Evolutionary conservation across 2,888 invertebrate genomes (phyloP).

Genomic region (Euspilapteryx auroguttella): DNA sequence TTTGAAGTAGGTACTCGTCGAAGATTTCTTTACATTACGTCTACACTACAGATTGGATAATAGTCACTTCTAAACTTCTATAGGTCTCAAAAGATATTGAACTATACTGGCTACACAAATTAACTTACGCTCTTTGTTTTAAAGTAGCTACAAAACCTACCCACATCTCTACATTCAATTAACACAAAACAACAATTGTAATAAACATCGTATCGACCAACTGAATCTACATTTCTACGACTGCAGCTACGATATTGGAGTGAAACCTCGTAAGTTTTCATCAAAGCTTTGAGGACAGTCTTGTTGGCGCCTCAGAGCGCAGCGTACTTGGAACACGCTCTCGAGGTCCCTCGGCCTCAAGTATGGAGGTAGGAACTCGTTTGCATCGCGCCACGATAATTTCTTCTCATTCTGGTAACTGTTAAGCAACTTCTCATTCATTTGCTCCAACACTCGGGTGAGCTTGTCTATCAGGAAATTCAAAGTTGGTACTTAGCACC

Average conservation of each 20-base stretch:
- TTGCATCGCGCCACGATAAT: slow-evolving; percentile 11
- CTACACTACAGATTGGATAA: no score
- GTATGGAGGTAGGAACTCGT: slow-evolving; percentile 21
- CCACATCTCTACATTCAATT: not conserved
- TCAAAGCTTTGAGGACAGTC: slow-evolving; percentile 29
- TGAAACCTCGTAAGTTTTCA: slow-evolving; percentile 55
- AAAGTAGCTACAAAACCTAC: slow-evolving; percentile 7
- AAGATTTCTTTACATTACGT: no score
- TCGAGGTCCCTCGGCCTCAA: slow-evolving; percentile 27
- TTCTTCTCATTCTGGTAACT: slow-evolving; percentile 11
- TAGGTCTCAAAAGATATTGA: no score
- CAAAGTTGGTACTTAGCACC: no score
- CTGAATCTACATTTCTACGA: slow-evolving; percentile 30
- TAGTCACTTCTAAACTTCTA: no score
- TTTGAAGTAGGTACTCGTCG: no score
- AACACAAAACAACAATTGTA: not conserved
- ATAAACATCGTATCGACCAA: not conserved
- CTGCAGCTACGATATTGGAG: slow-evolving; percentile 29
- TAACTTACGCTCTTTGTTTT: no score
- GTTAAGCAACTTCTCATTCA: slow-evolving; percentile 13
- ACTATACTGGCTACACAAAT: no score
- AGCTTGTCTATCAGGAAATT: slow-evolving; percentile 22
- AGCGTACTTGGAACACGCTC: slow-evolving; percentile 16
- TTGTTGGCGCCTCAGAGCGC: slow-evolving; percentile 15
- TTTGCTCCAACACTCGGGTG: slow-evolving; percentile 16